These are phyloP conservation scores for Lemur catta DNA, from an alignment of 2,797 vertebrate species.

Conservation along the genomic window DNA sequence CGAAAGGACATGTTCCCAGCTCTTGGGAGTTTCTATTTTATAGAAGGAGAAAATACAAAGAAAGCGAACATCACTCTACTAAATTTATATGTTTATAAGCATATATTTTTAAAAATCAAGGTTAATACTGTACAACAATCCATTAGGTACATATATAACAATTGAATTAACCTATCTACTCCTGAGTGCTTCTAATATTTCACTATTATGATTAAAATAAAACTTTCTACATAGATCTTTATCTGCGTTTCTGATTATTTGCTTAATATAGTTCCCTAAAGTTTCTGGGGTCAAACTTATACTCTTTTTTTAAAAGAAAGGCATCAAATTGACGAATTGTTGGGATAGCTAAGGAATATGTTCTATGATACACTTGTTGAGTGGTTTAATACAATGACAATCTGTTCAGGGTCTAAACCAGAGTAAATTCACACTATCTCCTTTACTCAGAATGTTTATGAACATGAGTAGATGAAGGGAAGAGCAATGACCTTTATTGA, in stretches of 20 bases:
- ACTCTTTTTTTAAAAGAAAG: neutral
- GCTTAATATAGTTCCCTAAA: neutral
- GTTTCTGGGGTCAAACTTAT: neutral
- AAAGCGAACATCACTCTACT: neutral
- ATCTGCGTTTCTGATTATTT: neutral
- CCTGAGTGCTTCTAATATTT: conserved; percentile 3
- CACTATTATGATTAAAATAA: conserved; percentile 25
- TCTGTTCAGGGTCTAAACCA: fast-evolving
- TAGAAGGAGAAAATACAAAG: neutral
- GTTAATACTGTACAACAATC: neutral
- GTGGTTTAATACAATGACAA: neutral
- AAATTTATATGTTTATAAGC: neutral
- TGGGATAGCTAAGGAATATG: too few species aligned
- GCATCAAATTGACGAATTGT: neutral
- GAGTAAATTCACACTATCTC: neutral
- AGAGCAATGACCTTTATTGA: fast-evolving
- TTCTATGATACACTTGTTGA: neutral
- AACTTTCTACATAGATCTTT: neutral
- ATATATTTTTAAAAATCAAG: neutral
- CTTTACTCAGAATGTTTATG: neutral
- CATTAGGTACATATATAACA: neutral
- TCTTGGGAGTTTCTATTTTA: neutral
- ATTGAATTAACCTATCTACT: neutral
- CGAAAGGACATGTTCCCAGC: neutral
- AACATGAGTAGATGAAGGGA: too few species aligned